Evolutionary conservation across 2,888 invertebrate genomes (phyloP).

Genomic region (Tinea trinotella): DNA sequence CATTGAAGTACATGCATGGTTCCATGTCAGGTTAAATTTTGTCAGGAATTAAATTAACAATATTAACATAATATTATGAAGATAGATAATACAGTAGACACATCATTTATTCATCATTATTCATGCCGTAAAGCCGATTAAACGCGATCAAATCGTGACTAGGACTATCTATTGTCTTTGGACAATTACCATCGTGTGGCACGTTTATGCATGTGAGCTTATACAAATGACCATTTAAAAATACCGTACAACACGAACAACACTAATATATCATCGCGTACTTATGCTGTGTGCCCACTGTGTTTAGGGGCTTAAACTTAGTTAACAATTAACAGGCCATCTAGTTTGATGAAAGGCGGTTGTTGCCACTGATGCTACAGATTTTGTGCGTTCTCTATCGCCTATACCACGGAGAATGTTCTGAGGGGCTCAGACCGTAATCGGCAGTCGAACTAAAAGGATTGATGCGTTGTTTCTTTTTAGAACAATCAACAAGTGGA

Average conservation of each 20-base stretch:
- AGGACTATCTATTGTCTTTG: slow-evolving; percentile 45
- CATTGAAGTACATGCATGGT: too few species aligned
- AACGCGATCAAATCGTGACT: slow-evolving; percentile 49
- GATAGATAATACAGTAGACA: background rate
- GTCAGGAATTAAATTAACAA: background rate
- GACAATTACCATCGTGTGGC: slow-evolving; percentile 55
- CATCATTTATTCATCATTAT: slow-evolving; percentile 38
- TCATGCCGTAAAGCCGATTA: slow-evolving; percentile 44
- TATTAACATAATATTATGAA: background rate
- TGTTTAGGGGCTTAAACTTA: background rate
- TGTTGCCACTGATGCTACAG: too few species aligned
- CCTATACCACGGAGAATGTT: too few species aligned
- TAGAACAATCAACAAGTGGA: too few species aligned
- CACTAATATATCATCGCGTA: background rate
- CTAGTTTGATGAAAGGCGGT: too few species aligned
- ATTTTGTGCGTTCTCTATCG: too few species aligned
- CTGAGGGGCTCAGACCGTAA: too few species aligned
- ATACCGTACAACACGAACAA: slow-evolving; percentile 12
- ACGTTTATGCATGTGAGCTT: slow-evolving; percentile 44
- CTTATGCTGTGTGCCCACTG: background rate
- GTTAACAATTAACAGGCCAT: too few species aligned
- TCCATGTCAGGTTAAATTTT: background rate
- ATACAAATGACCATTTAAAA: slow-evolving; percentile 16
- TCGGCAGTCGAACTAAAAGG: too few species aligned
- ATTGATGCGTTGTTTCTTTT: too few species aligned